These are phyloP conservation scores for Trachymyrmex septentrionalis DNA, from an alignment of 1,140 invertebrate genomes.

Conservation along the genomic window DNA sequence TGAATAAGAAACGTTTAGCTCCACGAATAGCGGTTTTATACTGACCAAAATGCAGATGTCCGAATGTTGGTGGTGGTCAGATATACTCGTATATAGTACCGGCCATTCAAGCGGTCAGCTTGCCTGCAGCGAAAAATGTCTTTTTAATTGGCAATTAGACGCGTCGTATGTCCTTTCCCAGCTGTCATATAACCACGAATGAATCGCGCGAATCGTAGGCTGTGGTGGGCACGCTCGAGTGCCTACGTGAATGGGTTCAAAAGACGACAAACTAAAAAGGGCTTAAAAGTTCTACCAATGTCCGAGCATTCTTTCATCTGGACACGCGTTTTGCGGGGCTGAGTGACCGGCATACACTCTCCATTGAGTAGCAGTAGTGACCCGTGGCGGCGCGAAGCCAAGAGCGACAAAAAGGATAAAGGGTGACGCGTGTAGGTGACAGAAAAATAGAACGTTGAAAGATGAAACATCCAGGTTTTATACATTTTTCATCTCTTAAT, in stretches of 20 bases:
- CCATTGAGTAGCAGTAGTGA: constrained; percentile 42
- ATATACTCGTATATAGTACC: constrained; percentile 31
- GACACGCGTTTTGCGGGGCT: constrained; percentile 67
- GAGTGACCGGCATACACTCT: constrained; percentile 27
- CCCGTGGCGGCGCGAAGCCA: constrained; percentile 34
- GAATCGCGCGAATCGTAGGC: constrained; percentile 43
- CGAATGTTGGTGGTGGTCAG: constrained; percentile 57
- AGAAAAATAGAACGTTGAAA: constrained; percentile 73
- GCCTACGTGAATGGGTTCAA: constrained; percentile 39
- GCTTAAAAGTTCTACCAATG: constrained; percentile 62
- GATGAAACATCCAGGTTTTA: constrained; percentile 69
- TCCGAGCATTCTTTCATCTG: constrained; percentile 75
- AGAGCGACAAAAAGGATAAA: constrained; percentile 41
- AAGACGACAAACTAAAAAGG: constrained; percentile 76
- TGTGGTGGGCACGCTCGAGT: constrained; percentile 59
- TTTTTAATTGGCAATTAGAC: constrained; percentile 86
- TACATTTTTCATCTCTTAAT: constrained; percentile 81
- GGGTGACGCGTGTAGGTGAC: constrained; percentile 18
- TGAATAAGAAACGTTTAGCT: constrained; percentile 51
- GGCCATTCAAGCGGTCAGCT: constrained; percentile 53
- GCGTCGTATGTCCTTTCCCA: constrained; percentile 79
- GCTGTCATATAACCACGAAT: constrained; percentile 75
- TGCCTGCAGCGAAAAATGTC: constrained; percentile 80
- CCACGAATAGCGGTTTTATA: constrained; percentile 2
- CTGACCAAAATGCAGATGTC: constrained; percentile 69